Base-by-base conservation (phyloP, 53 echinoderm and acorn worm species). In the Luidia sarsii region DNA sequence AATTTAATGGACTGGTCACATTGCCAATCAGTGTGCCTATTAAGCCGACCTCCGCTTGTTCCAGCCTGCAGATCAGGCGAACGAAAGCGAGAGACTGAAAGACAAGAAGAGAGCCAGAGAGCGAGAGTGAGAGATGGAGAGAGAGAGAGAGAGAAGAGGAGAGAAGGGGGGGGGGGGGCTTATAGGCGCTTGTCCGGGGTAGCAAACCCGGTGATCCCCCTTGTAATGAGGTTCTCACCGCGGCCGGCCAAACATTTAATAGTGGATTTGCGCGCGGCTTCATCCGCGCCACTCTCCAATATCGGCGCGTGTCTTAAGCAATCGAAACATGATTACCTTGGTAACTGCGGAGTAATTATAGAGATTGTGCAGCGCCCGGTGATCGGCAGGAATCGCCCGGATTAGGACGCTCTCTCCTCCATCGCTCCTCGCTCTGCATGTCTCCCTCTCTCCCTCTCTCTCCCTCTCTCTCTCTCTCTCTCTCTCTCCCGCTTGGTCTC, bases 301-400 rank as follows among this genome's bases (percentile, higher is more conserved):
- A 65, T 65, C 65, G 65, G 54, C 54, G 65, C 39, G 81, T 80
- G 66, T 82, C 68, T 83, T 83, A 83, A 65, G 83, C 70, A 83
- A 83, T 70, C 60, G 83, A 83, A 83, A 83, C 83, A 70, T 70
- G 83, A 70, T 83, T 83, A 83, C 83, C 70, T 70, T 59, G 61
- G 70, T 83, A 83, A 70, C 83, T 59, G 70, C 41, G 35, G 70
- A 57, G 70, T 83, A 83, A 83, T 83, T 83, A 83, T 83, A 70
- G 60, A 23, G 70, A 83, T 83, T 83, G 83, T 83, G 60, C 77
- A 59, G 41, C 61, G 77, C 77, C 14, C 60, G 77, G 61, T 61
- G 77, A 77, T 77, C 59, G 59, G 41, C 43, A 36, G 77, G 61
- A 77, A 77, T 77, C 61, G 61, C 45, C n/a, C 1, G 77, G 77